These are phyloP conservation scores for Lithosia quadra DNA, from an alignment of 2,888 invertebrate species.

Conservation along the genomic window DNA sequence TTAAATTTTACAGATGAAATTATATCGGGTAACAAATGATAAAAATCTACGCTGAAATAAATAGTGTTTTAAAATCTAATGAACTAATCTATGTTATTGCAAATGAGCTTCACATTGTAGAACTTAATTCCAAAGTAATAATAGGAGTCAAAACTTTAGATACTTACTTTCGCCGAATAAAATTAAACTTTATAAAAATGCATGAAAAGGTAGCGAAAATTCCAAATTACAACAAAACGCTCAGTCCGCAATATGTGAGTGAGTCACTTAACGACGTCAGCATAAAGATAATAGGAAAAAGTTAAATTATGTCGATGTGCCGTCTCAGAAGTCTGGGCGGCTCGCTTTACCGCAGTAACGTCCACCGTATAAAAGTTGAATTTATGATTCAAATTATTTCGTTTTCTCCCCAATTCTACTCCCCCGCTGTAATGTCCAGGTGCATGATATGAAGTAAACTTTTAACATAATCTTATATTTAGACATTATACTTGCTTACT, in stretches of 20 bases:
- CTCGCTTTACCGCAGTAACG: slow-evolving; percentile 58
- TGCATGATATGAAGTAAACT: slow-evolving; percentile 79
- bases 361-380: slow-evolving; percentile 82
- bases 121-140: slow-evolving; percentile 50
- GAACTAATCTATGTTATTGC: slow-evolving; percentile 24
- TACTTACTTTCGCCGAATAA: slow-evolving; percentile 38
- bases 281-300: slow-evolving; percentile 87
- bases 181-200: slow-evolving; percentile 52
- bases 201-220: slow-evolving; percentile 48
- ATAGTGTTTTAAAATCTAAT: background rate
- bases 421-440: slow-evolving; percentile 76
- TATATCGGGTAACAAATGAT: background rate
- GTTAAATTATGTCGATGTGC: slow-evolving; percentile 85
- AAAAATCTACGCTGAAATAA: background rate
- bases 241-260: slow-evolving; percentile 75
- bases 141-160: slow-evolving; percentile 47
- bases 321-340: slow-evolving; percentile 60
- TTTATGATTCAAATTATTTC: slow-evolving; percentile 84
- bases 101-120: slow-evolving; percentile 22
- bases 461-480: slow-evolving; percentile 66
- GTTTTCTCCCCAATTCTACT: slow-evolving; percentile 77
- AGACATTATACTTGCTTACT: slow-evolving; percentile 61
- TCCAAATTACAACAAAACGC: slow-evolving; percentile 69
- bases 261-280: slow-evolving; percentile 79
- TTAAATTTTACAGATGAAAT: background rate